phyloP scores from a whole-genome alignment of 2,797 vertebrate genomes.

The Peromyscus aztecus region DNA sequence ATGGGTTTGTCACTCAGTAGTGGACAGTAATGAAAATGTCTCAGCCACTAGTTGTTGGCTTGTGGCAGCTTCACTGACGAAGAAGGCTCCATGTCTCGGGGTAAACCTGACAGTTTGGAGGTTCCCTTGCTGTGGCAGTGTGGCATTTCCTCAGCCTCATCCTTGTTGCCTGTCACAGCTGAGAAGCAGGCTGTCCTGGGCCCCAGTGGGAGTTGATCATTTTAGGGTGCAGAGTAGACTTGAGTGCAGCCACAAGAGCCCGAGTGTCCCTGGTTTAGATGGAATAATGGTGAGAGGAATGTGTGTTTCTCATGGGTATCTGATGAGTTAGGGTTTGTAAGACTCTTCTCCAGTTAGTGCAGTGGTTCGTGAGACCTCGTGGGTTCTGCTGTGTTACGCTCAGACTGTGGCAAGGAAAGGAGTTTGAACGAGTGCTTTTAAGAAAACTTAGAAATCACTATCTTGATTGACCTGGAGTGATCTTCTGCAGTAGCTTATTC shows the following conservation, averaged over 20 bases:
- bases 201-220: background rate
- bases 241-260: background rate
- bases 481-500: background rate
- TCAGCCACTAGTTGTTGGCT: background rate
- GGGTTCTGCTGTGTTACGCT: too few species aligned
- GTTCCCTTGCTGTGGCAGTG: background rate
- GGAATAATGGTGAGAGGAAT: background rate
- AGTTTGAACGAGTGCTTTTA: background rate
- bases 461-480: background rate
- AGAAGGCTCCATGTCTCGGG: background rate
- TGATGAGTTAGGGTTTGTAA: too few species aligned
- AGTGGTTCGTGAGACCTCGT: too few species aligned
- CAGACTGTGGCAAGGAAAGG: background rate
- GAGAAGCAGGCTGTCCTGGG: background rate
- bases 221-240: background rate
- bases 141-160: background rate
- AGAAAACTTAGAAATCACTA: constrained; percentile 5
- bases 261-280: background rate
- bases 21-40: background rate
- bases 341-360: too few species aligned
- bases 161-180: background rate
- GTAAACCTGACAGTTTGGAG: background rate
- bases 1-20: background rate
- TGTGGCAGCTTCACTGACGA: constrained; percentile 9
- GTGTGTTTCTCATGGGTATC: background rate